phyloP scores from a whole-genome alignment of 2,888 invertebrate genomes.

The Coremacera marginata region DNA sequence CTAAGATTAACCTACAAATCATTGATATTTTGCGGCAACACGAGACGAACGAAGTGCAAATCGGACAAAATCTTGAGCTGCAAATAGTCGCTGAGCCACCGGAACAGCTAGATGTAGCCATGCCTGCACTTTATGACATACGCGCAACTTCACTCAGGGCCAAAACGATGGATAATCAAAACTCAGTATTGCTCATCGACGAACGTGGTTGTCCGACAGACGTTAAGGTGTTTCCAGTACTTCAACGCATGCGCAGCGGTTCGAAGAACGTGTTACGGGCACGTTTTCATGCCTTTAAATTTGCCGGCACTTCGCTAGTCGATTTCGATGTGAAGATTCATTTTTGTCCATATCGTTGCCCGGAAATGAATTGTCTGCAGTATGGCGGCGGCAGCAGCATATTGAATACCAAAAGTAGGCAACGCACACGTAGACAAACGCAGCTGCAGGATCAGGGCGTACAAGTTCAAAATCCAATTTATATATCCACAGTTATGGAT shows the following conservation, averaged over 20 bases:
- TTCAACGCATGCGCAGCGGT: conserved; percentile 66
- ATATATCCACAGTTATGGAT: conserved; percentile 65
- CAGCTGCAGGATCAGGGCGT: conserved; percentile 46
- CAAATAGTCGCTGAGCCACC: conserved; percentile 72
- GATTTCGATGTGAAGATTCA: conserved; percentile 85
- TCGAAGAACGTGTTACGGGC: conserved; percentile 71
- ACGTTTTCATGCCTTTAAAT: conserved; percentile 87
- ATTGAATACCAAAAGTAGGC: conserved; percentile 35
- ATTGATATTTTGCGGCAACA: conserved; percentile 72
- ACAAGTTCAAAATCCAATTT: conserved; percentile 63
- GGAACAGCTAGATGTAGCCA: conserved; percentile 51
- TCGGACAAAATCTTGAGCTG: conserved; percentile 77
- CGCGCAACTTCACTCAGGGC: conserved; percentile 85
- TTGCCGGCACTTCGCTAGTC: conserved; percentile 85
- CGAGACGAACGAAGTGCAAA: conserved; percentile 75
- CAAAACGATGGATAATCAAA: conserved; percentile 81
- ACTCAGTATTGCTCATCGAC: conserved; percentile 78
- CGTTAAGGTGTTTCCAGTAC: conserved; percentile 70
- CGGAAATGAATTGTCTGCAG: conserved; percentile 72
- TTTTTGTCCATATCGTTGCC: conserved; percentile 81
- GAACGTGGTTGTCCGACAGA: conserved; percentile 86
- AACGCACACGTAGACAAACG: conserved; percentile 27
- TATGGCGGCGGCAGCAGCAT: conserved; percentile 36
- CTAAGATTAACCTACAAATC: conserved; percentile 71
- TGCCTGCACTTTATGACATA: conserved; percentile 75